phyloP scores from a whole-genome alignment of 2,888 invertebrate species.

The Dermolepida albohirtum region DNA sequence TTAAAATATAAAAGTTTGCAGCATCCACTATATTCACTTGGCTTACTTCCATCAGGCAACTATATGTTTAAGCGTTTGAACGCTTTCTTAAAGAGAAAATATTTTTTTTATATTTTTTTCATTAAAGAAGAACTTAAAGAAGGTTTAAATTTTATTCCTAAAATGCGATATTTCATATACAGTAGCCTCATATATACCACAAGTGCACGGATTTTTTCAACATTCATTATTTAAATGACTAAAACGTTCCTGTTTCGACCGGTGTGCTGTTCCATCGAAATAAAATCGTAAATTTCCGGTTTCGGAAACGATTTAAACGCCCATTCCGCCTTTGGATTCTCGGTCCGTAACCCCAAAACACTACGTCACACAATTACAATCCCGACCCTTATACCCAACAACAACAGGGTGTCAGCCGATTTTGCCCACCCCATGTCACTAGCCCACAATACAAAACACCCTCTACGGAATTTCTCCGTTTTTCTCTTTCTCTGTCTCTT shows the following conservation, averaged over 20 bases:
- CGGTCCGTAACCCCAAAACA: slow-evolving; percentile 23
- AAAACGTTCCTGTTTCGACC: slow-evolving; percentile 14
- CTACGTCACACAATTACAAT: slow-evolving; percentile 33
- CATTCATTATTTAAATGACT: not conserved
- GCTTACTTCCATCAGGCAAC: too few relatives aligned
- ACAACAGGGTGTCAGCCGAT: slow-evolving; percentile 16
- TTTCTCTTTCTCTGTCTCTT: not conserved
- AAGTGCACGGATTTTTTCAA: not conserved
- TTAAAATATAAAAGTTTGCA: too few relatives aligned
- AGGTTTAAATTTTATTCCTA: too few relatives aligned
- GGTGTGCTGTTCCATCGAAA: slow-evolving; percentile 11
- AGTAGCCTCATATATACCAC: not conserved
- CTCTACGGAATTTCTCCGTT: slow-evolving; percentile 18
- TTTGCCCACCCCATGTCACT: slow-evolving; percentile 9
- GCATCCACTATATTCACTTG: too few relatives aligned
- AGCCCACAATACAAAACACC: slow-evolving; percentile 27
- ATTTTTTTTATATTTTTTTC: too few relatives aligned
- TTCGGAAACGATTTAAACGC: slow-evolving; percentile 34
- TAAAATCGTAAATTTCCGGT: slow-evolving; percentile 35
- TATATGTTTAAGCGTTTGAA: too few relatives aligned
- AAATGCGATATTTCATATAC: too few relatives aligned
- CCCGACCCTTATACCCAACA: slow-evolving; percentile 20
- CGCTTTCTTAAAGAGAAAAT: too few relatives aligned
- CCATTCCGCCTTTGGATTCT: slow-evolving; percentile 30
- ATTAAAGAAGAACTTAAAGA: too few relatives aligned